These are phyloP conservation scores for Vombatus ursinus DNA, from an alignment of 2,113 vertebrate genomes.

Conservation along the genomic window DNA sequence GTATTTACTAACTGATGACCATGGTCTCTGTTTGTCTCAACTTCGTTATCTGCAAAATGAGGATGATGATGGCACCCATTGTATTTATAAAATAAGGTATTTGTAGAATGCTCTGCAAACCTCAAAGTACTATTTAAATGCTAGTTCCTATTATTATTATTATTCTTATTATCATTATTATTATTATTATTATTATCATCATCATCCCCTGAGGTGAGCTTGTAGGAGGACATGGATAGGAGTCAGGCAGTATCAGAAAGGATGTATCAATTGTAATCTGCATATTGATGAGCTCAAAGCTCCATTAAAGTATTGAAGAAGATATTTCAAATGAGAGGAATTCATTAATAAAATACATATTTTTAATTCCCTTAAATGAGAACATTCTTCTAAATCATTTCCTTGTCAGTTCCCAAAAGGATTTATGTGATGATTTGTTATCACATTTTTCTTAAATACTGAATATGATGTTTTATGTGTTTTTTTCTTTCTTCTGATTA, in stretches of 20 bases:
- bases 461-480: conserved; percentile 9
- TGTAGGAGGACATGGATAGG: not conserved
- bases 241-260: not conserved
- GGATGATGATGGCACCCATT: not conserved
- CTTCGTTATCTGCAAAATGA: not conserved
- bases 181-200: not conserved
- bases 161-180: not conserved
- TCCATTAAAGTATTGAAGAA: not conserved
- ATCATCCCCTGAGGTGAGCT: not conserved
- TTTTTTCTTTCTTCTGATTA: conserved; percentile 75
- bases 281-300: not conserved
- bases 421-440: not conserved
- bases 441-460: not conserved
- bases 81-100: not conserved
- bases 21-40: not conserved
- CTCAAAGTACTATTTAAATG: not conserved
- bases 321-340: not conserved
- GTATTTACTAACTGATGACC: not conserved
- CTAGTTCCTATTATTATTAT: not conserved
- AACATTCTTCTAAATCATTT: not conserved
- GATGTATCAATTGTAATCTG: not conserved
- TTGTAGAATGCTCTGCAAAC: not conserved
- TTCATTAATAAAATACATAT: not conserved
- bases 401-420: not conserved
- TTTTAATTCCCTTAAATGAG: not conserved